phyloP scores from a whole-genome alignment of 2,888 invertebrate species.

The Lepidonotus clava region DNA sequence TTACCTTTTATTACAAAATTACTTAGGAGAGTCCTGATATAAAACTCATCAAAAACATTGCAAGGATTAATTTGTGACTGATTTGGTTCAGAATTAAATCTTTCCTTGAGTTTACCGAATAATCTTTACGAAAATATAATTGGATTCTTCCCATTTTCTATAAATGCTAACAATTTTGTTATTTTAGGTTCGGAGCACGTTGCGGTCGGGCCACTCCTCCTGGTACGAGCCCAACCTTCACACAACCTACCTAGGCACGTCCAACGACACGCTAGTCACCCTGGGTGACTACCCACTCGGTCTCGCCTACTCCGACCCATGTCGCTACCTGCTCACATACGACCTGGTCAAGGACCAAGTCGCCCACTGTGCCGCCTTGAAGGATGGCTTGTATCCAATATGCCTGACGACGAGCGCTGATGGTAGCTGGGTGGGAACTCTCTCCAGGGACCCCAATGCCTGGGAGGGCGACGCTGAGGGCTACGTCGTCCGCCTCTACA shows the following conservation, averaged over 20 bases:
- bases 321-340: slow-evolving; percentile 43
- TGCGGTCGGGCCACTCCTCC: slow-evolving; percentile 20
- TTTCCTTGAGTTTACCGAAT: too few relatives aligned
- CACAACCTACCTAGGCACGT: not conserved
- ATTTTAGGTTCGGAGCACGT: slow-evolving; percentile 22
- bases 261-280: not conserved
- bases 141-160: too few relatives aligned
- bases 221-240: slow-evolving; percentile 53
- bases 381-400: slow-evolving; percentile 49
- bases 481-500: slow-evolving; percentile 41
- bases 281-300: slow-evolving; percentile 46
- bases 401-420: slow-evolving; percentile 31
- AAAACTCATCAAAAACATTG: too few relatives aligned
- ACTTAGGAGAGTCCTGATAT: too few relatives aligned
- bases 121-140: too few relatives aligned
- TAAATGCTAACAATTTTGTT: too few relatives aligned
- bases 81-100: too few relatives aligned
- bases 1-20: too few relatives aligned
- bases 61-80: not conserved
- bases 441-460: slow-evolving; percentile 44
- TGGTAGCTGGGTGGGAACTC: slow-evolving; percentile 44
- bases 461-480: slow-evolving; percentile 33
- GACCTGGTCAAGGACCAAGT: slow-evolving; percentile 33
- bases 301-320: slow-evolving; percentile 40
- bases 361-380: slow-evolving; percentile 9